Percentiles rank a stretch among this genome's conserved stretches.
Conservation (phyloP, 2,797 vertebrate species). For the Rhadinocentrus ornatus region DNA sequence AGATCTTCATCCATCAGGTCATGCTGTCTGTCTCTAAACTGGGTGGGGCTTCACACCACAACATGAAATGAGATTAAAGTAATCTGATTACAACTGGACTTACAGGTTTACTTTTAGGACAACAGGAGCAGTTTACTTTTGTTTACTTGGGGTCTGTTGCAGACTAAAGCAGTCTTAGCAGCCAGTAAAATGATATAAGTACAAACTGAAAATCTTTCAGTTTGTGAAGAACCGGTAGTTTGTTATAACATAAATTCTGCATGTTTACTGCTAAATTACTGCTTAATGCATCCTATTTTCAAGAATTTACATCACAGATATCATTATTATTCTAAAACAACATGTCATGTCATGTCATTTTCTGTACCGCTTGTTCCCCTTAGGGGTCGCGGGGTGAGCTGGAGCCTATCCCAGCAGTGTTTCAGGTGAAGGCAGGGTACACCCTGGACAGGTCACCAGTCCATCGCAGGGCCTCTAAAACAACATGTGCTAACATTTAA, state of each 20-base stretch:
- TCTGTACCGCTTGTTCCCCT: too few relatives aligned
- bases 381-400: too few relatives aligned
- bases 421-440: too few relatives aligned
- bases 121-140: constrained; percentile 13
- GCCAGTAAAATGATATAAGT: background rate
- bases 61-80: constrained; percentile 55
- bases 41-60: constrained; percentile 15
- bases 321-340: too few relatives aligned
- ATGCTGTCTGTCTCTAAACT: constrained; percentile 14
- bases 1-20: constrained; percentile 22
- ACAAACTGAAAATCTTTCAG: constrained; percentile 2
- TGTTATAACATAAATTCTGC: background rate
- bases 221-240: background rate
- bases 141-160: constrained; percentile 7
- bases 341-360: too few relatives aligned
- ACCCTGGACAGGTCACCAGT: too few relatives aligned
- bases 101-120: constrained; percentile 24
- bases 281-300: background rate
- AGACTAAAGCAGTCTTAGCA: constrained; percentile 1
- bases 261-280: background rate
- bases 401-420: too few relatives aligned
- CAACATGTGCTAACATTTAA: too few relatives aligned
- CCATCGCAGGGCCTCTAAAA: too few relatives aligned
- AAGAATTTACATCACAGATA: too few relatives aligned
- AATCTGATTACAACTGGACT: constrained; percentile 63